Base-by-base conservation (phyloP, 2,888 invertebrate species). In the Saturnia japonica region DNA sequence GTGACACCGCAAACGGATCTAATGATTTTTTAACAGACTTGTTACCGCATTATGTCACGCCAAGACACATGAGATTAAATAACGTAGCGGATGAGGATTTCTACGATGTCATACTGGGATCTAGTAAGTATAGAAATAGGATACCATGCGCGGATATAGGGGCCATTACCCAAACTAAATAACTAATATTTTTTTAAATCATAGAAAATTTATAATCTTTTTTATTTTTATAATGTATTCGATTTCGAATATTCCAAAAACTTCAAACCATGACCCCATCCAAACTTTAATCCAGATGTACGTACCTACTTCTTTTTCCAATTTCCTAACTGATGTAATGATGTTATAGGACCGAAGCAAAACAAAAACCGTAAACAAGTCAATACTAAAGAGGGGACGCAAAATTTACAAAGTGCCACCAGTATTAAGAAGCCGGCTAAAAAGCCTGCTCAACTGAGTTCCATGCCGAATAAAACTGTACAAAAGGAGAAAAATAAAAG, bases 11-110 rank as follows among this genome's bases (percentile, higher is more conserved):
- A 1, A 83, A 80, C 47, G 80, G 77, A 57, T 85, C 88, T 9
- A 90, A 91, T 70, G 93, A 94, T 74, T 94, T 94, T 72, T 81
- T 94, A 57, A 84, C 91, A 4, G 94, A 94, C 71, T 80, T 94
- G 6, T 79, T 94, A 67, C 94, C 94, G 0, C 94, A 94, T 75
- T 94, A 93, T 74, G 92, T 93, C 68, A 94, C 93, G 1, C 93
- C 94, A 7, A 82, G 94, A 28, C 93, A 93, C 74, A 82, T 85
- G 22, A 83, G 85, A 40, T 70, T 80, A 3, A 85, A 81, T 72
- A 85, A 81, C 70, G 74, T 75, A 0, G 73, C 80, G 1, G 93
- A 93, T 68, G 86, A 93, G 34, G 94, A 93, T 76, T 94, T 94
- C 74, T 86, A 85, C 73, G 94, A 94, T 72, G 93, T 93, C 51